phyloP scores from a whole-genome alignment of 2,113 vertebrate species.

The Datnioides undecimradiatus region DNA sequence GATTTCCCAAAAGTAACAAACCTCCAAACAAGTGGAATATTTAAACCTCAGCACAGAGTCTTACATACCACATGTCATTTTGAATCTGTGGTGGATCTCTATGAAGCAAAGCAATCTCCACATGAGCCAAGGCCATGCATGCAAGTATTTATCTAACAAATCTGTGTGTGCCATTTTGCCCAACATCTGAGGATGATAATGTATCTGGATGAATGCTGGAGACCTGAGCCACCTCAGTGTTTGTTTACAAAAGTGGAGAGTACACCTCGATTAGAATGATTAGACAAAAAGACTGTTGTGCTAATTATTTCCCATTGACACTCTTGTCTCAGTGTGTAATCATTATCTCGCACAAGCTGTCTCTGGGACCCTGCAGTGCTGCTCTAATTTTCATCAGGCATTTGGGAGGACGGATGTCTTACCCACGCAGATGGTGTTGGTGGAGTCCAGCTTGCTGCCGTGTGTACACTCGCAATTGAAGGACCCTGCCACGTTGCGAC shows the following conservation, averaged over 20 bases:
- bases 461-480: constrained; percentile 92
- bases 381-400: constrained; percentile 11
- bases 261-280: constrained; percentile 9
- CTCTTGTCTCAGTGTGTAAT: constrained; percentile 1
- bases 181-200: constrained; percentile 58
- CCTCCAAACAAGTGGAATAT: constrained; percentile 38
- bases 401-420: constrained; percentile 67
- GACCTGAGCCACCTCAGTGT: constrained; percentile 17
- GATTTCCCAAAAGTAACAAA: constrained; percentile 51
- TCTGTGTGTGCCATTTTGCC: not conserved
- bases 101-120: constrained; percentile 34
- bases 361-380: not conserved
- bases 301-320: constrained; percentile 2
- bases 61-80: constrained; percentile 50
- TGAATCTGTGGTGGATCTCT: constrained; percentile 23
- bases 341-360: constrained; percentile 12
- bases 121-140: constrained; percentile 39
- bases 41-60: constrained; percentile 14
- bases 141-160: constrained; percentile 45
- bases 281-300: not conserved
- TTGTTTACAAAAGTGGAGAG: constrained; percentile 44
- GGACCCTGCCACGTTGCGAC: constrained; percentile 91
- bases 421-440: constrained; percentile 94
- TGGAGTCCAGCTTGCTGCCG: constrained; percentile 92
- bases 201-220: constrained; percentile 20